Conservation (phyloP, 2,113 vertebrate genomes). For the Xenus cinereus region DNA sequence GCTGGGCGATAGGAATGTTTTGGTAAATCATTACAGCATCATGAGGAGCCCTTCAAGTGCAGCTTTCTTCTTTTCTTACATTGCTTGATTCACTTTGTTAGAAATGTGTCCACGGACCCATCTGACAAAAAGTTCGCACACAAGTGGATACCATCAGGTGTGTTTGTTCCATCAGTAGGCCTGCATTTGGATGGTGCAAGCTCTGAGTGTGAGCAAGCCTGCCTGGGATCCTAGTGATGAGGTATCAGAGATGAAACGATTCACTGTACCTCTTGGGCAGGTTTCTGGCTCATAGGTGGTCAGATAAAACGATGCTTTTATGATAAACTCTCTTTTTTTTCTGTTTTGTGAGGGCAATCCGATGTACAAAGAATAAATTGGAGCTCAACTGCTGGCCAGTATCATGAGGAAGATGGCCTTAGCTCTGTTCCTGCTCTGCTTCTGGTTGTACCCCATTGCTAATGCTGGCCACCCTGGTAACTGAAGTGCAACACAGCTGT, state of each 20-base stretch:
- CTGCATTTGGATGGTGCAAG: not conserved
- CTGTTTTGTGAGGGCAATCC: not conserved
- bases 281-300: not conserved
- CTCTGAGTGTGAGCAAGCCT: not conserved
- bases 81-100: not conserved
- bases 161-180: not conserved
- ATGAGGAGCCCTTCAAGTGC: not conserved
- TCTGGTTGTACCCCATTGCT: not conserved
- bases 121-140: not conserved
- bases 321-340: not conserved
- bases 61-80: not conserved
- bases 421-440: not conserved
- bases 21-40: not conserved
- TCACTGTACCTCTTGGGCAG: not conserved
- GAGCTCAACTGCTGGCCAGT: not conserved
- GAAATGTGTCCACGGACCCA: not conserved
- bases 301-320: not conserved
- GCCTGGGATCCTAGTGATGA: not conserved
- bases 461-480: accelerated
- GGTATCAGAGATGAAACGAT: not conserved
- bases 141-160: not conserved
- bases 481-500: not conserved
- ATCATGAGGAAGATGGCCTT: not conserved
- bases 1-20: not conserved
- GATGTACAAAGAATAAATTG: not conserved